phyloP scores from a whole-genome alignment of 2,113 vertebrate genomes.

The Cichladusa arquata region DNA sequence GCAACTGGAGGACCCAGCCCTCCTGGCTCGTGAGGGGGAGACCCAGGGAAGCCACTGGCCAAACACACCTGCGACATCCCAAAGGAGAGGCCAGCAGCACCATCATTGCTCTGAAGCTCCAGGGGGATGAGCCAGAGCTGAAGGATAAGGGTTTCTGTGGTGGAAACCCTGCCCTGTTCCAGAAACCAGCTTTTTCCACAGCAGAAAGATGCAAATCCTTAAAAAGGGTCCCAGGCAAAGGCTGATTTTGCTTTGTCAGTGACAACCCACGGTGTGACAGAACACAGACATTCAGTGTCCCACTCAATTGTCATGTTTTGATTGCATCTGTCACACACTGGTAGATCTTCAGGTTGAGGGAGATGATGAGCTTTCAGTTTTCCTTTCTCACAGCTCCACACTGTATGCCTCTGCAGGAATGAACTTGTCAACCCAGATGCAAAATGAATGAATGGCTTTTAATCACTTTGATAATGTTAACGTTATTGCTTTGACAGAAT shows the following conservation, averaged over 20 bases:
- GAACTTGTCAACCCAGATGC: slow-evolving; percentile 56
- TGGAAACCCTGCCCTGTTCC: not conserved
- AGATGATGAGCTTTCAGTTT: slow-evolving; percentile 12
- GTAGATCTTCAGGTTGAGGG: not conserved
- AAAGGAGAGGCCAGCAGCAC: not conserved
- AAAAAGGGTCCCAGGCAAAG: not conserved
- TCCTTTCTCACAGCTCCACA: not conserved
- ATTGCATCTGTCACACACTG: slow-evolving; percentile 28
- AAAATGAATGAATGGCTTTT: slow-evolving; percentile 59
- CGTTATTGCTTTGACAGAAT: slow-evolving; percentile 49
- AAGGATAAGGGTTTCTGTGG: not conserved
- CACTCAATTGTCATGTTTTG: slow-evolving; percentile 29
- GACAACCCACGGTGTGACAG: not conserved
- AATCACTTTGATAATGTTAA: slow-evolving; percentile 65
- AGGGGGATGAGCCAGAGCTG: not conserved
- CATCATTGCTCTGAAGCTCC: rapidly evolving
- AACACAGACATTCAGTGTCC: not conserved
- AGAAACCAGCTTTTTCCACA: not conserved
- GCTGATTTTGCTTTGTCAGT: not conserved
- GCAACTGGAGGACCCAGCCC: rapidly evolving
- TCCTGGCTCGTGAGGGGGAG: rapidly evolving
- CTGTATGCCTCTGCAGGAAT: not conserved
- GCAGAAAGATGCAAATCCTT: not conserved
- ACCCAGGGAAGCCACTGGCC: not conserved
- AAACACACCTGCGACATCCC: not conserved